These are phyloP conservation scores for Bolinopsis microptera DNA, from an alignment of 37 sponge, comb jelly and placozoan species.

Conservation along the genomic window DNA sequence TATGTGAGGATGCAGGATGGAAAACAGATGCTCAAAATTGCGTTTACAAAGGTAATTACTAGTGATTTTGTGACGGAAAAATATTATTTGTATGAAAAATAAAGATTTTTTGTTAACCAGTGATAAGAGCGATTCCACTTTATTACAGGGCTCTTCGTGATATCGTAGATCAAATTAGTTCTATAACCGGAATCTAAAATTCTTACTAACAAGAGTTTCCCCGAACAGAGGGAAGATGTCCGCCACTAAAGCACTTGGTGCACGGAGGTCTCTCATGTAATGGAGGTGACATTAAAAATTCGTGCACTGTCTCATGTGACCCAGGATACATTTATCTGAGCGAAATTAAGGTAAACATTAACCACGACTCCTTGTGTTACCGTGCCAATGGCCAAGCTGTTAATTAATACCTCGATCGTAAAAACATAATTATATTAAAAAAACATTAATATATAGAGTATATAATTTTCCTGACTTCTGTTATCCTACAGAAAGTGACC, in stretches of 20 bases:
- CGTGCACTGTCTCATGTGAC: not conserved
- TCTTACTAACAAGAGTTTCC: too few species aligned
- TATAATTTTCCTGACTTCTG: not conserved
- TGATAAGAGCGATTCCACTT: too few species aligned
- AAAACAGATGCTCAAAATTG: not conserved
- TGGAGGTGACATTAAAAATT: not conserved
- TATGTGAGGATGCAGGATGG: not conserved
- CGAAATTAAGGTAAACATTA: not conserved
- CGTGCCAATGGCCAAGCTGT: too few species aligned
- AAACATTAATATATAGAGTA: not conserved
- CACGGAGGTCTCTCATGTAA: not conserved
- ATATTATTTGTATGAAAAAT: too few species aligned
- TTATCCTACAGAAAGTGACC: not conserved
- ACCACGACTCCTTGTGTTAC: not conserved
- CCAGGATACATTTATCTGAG: not conserved
- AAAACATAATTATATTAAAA: not conserved
- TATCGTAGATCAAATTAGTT: too few species aligned
- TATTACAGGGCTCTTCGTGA: too few species aligned
- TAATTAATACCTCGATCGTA: not conserved
- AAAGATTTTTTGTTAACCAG: too few species aligned
- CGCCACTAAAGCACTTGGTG: not conserved
- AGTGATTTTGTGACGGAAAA: not conserved
- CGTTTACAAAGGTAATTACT: not conserved
- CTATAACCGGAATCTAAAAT: too few species aligned
- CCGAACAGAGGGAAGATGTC: not conserved